Evolutionary conservation across 1,140 invertebrate species (phyloP), one percentile per base, ranked within the genome.

Genomic region (Psilanteris sp.): DNA sequence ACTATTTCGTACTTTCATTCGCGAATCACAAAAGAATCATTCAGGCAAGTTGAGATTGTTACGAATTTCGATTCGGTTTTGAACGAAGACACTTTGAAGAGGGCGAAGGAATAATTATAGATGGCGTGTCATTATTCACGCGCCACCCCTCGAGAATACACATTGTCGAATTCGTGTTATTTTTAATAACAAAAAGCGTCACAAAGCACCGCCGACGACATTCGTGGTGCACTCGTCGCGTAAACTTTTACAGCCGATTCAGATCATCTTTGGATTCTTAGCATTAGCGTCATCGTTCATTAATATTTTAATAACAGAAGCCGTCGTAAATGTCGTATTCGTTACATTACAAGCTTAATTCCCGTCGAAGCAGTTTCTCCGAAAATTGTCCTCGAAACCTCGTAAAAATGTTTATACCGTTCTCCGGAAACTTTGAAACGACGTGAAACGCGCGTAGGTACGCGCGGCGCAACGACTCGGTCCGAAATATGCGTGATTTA

Each of bases 401-500:
- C 62, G 41, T 67, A 67, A 67, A 71, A 59, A 71, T 61, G 27
- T 71, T 71, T 67, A 46, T 62, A 62, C 32, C 62, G 24, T 54
- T 46, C 37, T 22, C 62, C 62, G 62, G 50, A 67, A 67, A 67
- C 62, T 67, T 44, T 48, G 41, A 31, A 55, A 22, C 15, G 62
- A 32, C 18, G 41, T 43, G 13, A 41, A 66, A 55, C 3, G 46
- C 26, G 36, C 20, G 18, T 41, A 50, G 4, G n/a, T 20, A 37
- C 14, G 9, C 15, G 10, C 39, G 16, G 39, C n/a, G 48, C 48
- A 39, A 22, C n/a, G 39, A 39, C 50, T 55, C 24, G 44, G 36
- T 48, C 68, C 26, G 41, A 39, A 57, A 64, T 68, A 57, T 54
- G 50, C 79, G 26, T 64, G 74, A 34, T 72, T 76, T 78, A 73